Percentiles rank a stretch among this genome's conserved stretches.
Evolutionary conservation across 2,113 vertebrate genomes (phyloP).

Genomic region (Cisticola juncidis): DNA sequence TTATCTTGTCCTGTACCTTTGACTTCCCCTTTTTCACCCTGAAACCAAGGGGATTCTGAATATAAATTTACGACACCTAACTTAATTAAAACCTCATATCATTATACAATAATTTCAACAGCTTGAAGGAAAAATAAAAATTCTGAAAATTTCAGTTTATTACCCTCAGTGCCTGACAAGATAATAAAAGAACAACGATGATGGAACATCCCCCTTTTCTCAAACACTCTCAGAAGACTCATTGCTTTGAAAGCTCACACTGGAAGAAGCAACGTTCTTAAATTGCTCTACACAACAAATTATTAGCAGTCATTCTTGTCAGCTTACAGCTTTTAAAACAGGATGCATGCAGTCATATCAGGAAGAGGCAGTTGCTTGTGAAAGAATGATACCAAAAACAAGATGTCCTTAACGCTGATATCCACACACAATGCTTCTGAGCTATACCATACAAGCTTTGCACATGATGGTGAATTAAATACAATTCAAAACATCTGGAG

Average conservation of each 20-base stretch:
- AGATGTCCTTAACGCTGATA: slow-evolving; percentile 5
- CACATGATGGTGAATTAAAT: neutral
- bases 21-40: neutral
- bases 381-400: slow-evolving; percentile 54
- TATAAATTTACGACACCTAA: neutral
- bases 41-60: neutral
- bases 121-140: neutral
- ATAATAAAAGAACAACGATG: neutral
- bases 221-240: neutral
- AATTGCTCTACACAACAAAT: neutral
- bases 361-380: slow-evolving; percentile 58
- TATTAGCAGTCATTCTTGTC: slow-evolving; percentile 7
- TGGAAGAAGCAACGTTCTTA: neutral
- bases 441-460: neutral
- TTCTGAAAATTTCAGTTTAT: neutral
- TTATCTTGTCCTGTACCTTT: neutral
- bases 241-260: neutral
- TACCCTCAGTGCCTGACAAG: neutral
- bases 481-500: neutral
- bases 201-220: neutral
- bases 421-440: neutral
- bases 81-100: neutral
- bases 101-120: neutral
- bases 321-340: slow-evolving; percentile 41
- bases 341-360: slow-evolving; percentile 64